phyloP scores from a whole-genome alignment of 1,140 invertebrate species.

The Dermatophagoides farinae region DNA sequence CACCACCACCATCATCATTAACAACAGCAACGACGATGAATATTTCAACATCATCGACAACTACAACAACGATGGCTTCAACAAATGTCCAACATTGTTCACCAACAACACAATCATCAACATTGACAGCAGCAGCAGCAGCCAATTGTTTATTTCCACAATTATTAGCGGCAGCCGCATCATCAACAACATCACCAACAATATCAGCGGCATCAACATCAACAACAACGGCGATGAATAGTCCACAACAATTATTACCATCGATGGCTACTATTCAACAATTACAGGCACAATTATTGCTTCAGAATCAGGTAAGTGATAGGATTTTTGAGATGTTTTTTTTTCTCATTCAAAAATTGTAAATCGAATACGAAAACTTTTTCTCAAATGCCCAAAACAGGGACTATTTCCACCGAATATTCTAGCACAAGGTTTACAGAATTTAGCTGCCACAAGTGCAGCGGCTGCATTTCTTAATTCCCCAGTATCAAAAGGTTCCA shows the following conservation, averaged over 20 bases:
- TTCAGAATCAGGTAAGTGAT: constrained; percentile 54
- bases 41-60: neutral
- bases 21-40: no score
- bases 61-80: neutral
- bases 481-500: neutral
- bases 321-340: neutral
- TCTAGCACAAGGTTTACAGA: constrained; percentile 24
- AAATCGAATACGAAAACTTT: neutral
- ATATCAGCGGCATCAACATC: neutral
- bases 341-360: neutral
- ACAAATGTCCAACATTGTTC: neutral
- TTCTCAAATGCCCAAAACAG: constrained; percentile 9
- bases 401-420: constrained; percentile 23
- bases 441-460: constrained; percentile 26
- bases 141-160: neutral
- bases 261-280: constrained; percentile 38
- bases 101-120: neutral
- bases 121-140: neutral
- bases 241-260: constrained; percentile 33
- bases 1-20: neutral
- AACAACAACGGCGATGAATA: constrained; percentile 26
- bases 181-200: no score
- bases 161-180: constrained; percentile 30
- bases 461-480: constrained; percentile 22
- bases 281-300: constrained; percentile 48